Base-by-base conservation (phyloP, 2,888 invertebrate genomes). In the Cecidostiba fungosa region DNA sequence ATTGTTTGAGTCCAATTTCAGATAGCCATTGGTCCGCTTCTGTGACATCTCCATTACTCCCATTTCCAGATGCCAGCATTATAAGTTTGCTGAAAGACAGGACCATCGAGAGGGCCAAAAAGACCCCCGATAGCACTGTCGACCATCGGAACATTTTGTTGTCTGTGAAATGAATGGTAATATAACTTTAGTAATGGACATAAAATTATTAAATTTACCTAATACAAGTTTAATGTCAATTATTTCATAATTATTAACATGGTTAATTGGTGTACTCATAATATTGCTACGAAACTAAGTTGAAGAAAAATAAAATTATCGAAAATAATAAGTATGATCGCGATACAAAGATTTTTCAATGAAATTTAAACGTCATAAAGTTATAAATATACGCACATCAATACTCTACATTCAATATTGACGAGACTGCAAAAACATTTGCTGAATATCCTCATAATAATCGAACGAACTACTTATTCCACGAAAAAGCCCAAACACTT, bases 21-120 rank as follows among this genome's bases (percentile, higher is more conserved):
- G 96, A 95, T 88, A 97, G 94, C 97, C 97, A 97, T 91, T 95
- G 94, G 90, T 96, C 96, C 84, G 97, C 96, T 93, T 96, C 95
- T 66, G 94, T 94, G 89, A 94, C 93, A 89, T 95, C 95, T 90
- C 95, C 95, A 90, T 95, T 91, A 62, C 85, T 92, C 84, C 91
- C 91, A 87, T 90, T 92, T 87, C 90, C 92, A 76, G 92, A 90
- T 50, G 92, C 93, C 19, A 93, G 90, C 91, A 93, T 90, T 72
- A 93, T 88, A 54, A 93, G 89, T 87, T 93, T 93, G 78, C 92
- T 92, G 74, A 93, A 91, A 32, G 92, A 92, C 78, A 93, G 89
- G 79, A 92, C 90, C 92, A 93, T 93, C 23, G 93, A 92, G 66
- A 93, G 90, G 90, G 93, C 91, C 89, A 93, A 88, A 90, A 93